These are phyloP conservation scores for Leptopilina clavipes DNA, from an alignment of 1,140 invertebrate species.

Conservation along the genomic window DNA sequence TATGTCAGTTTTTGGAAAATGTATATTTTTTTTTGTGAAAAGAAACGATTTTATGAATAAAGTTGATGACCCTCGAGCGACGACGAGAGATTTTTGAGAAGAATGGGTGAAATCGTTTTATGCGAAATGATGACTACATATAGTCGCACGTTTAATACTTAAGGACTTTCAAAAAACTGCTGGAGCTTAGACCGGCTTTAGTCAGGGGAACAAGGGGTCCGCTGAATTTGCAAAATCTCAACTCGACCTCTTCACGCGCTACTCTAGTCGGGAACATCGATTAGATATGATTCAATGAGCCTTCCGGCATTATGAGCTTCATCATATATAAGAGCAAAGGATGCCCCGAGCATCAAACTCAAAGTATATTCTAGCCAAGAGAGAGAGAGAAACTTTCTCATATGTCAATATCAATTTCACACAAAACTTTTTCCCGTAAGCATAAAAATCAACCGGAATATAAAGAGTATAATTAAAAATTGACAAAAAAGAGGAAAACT, in stretches of 20 bases:
- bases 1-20: not conserved
- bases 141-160: not conserved
- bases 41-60: not conserved
- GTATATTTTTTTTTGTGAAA: too few species aligned
- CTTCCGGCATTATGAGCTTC: conserved; percentile 25
- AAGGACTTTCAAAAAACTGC: not conserved
- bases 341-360: conserved; percentile 1
- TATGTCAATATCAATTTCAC: conserved; percentile 5
- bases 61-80: not conserved
- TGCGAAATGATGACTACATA: not conserved
- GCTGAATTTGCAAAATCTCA: conserved; percentile 38
- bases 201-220: not conserved
- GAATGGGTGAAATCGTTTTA: not conserved
- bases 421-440: not conserved
- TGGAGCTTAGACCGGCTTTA: conserved; percentile 3
- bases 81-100: not conserved
- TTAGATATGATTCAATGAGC: conserved; percentile 38
- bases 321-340: not conserved
- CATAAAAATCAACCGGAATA: too few species aligned
- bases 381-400: not conserved
- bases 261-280: not conserved
- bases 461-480: too few species aligned
- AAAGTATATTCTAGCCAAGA: not conserved
- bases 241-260: conserved; percentile 21
- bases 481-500: too few species aligned